Base-by-base conservation (phyloP, 2,888 invertebrate genomes). In the Xanthia icteritia region DNA sequence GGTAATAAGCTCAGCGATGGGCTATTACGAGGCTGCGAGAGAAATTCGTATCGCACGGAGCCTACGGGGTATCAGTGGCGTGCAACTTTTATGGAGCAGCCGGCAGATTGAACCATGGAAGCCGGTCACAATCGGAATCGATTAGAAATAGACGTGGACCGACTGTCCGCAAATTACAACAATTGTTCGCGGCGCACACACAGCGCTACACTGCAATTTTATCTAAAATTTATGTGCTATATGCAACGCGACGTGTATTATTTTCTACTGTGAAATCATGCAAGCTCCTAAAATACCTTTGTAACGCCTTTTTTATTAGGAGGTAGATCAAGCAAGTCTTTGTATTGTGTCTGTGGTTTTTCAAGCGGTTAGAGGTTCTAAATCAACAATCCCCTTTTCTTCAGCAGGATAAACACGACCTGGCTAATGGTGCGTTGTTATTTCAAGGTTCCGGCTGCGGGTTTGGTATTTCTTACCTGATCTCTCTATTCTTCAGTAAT, bases 1-100 rank as follows among this genome's bases (percentile, higher is more conserved):
- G 91, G 94, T 96, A 96, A 96, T 96, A 96, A 96, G 96, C 96
- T 95, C 94, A 92, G 91, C 93, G 94, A 95, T 94, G 94, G 96
- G 93, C 96, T 96, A 96, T 96, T 96, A 96, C 93, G 91, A 89
- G 89, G 90, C 91, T 93, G 89, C 91, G 92, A 89, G 94, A 94
- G 94, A 95, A 94, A 95, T 95, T 95, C 95, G 93, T 94, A 94
- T 93, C 93, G 92, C 84, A 89, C 87, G 89, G 86, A 91, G 91
- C 92, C 92, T 93, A 92, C 89, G 84, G 88, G 89, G 92, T 93
- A 94, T 94, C 92, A 90, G 91, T 89, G 73, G 91, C 90, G 91
- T 91, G 90, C 92, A 91, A 94, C 94, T 95, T 95, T 94, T 94
- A 94, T 94, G 91, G 92, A 90, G 90, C 90, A 87, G 79, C 77